A percentile compares a stretch with the other conserved stretches of the same genome.
phyloP scores from a whole-genome alignment of 2,888 invertebrate genomes.

The Eupeodes latifasciatus region DNA sequence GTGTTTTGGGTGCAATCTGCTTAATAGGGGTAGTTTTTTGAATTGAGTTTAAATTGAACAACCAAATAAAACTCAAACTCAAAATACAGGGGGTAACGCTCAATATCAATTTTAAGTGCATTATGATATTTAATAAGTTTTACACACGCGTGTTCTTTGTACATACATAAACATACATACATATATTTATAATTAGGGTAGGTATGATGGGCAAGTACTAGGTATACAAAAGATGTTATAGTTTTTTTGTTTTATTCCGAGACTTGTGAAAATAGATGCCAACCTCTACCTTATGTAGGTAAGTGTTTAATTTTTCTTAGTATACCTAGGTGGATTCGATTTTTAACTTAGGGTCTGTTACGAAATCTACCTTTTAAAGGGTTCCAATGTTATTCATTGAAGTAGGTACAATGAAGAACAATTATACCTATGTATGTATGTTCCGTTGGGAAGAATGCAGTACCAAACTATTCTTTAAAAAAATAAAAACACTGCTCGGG shows the following conservation, averaged over 20 bases:
- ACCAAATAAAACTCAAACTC: constrained; percentile 52
- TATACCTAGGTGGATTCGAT: neutral
- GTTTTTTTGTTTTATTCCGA: neutral
- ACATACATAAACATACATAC: neutral
- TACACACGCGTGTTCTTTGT: constrained; percentile 10
- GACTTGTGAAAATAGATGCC: constrained; percentile 2
- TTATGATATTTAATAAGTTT: constrained; percentile 56
- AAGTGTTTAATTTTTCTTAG: neutral
- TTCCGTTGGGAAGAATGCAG: no score
- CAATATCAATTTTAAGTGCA: constrained; percentile 39
- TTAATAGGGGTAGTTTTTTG: constrained; percentile 67
- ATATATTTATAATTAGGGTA: neutral
- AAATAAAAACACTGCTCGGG: no score
- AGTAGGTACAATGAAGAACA: neutral
- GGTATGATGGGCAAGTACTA: neutral
- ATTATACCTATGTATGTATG: neutral
- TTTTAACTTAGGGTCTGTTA: neutral
- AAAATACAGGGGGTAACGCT: constrained; percentile 62
- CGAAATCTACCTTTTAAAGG: neutral
- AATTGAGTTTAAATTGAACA: constrained; percentile 51
- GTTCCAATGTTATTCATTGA: neutral
- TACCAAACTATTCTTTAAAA: no score
- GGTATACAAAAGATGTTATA: neutral
- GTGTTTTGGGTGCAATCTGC: constrained; percentile 57
- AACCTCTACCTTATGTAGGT: neutral